Conservation (phyloP, 2,888 invertebrate species). For the Drosophila dives region DNA sequence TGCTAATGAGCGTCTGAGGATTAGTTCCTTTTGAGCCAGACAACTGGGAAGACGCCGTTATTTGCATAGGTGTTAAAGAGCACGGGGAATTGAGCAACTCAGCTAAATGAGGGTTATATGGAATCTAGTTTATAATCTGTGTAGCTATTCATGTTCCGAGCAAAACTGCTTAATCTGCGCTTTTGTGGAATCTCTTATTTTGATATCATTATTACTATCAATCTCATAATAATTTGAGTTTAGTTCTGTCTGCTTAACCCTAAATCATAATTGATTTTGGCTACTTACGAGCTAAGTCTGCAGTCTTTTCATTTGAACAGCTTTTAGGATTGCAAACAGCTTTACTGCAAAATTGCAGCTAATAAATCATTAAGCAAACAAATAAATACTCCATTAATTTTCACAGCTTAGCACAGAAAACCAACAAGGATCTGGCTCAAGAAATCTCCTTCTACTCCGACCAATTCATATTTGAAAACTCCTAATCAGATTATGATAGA, state of each 20-base stretch:
- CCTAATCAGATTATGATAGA: conserved; percentile 67
- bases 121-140: conserved; percentile 12
- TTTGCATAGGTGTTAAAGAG: conserved; percentile 47
- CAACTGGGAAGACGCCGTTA: conserved; percentile 16
- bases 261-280: not conserved
- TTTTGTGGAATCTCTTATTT: not conserved
- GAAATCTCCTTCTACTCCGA: conserved; percentile 50
- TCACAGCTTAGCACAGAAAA: conserved; percentile 64
- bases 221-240: not conserved
- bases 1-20: conserved; percentile 78
- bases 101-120: conserved; percentile 12
- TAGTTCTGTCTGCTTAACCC: not conserved
- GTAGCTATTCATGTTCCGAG: not conserved
- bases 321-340: conserved; percentile 25
- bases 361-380: conserved; percentile 74
- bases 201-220: not conserved
- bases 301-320: conserved; percentile 15
- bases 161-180: not conserved
- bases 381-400: conserved; percentile 78
- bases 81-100: conserved; percentile 29
- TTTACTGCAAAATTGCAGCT: conserved; percentile 45
- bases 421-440: conserved; percentile 20
- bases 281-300: conserved; percentile 3
- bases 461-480: conserved; percentile 70
- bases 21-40: conserved; percentile 52